phyloP scores from a whole-genome alignment of 30 jellyfish, hydroid and myxozoan genomes.

The Hydractinia echinata region DNA sequence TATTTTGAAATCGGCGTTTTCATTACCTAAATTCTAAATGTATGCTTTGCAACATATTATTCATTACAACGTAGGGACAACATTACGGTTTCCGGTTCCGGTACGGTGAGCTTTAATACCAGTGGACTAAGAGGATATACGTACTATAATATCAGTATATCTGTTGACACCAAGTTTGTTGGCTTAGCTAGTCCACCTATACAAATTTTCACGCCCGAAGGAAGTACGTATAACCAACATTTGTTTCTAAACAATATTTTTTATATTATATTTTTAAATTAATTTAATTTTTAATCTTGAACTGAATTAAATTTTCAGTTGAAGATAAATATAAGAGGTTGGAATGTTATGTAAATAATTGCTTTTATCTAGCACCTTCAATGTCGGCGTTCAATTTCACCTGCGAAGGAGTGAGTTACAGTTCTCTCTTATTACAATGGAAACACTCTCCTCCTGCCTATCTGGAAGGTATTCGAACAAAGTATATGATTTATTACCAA shows the following conservation, averaged over 20 bases:
- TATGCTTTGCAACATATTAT: too few relatives aligned
- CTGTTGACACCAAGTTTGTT: neutral
- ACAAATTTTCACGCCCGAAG: slow-evolving; percentile 4
- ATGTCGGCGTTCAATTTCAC: neutral
- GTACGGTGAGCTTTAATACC: neutral
- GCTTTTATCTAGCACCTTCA: neutral
- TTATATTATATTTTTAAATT: too few relatives aligned
- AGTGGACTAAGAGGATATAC: slow-evolving; percentile 4
- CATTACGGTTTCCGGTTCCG: neutral
- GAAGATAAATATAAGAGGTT: too few relatives aligned
- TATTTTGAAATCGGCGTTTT: too few relatives aligned
- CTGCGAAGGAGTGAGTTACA: slow-evolving; percentile 1
- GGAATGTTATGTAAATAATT: neutral
- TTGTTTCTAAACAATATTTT: too few relatives aligned
- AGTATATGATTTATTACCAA: neutral
- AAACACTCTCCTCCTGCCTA: slow-evolving; percentile 19
- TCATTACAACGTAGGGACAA: too few relatives aligned
- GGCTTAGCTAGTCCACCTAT: slow-evolving; percentile 8
- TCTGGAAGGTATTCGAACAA: slow-evolving; percentile 7
- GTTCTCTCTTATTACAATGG: slow-evolving; percentile 3
- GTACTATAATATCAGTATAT: neutral
- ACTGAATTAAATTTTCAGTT: too few relatives aligned
- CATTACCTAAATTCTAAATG: too few relatives aligned
- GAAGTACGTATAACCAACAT: neutral
- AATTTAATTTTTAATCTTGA: too few relatives aligned